Conservation (phyloP, 2,797 vertebrate genomes). For the Notamacropus eugenii region DNA sequence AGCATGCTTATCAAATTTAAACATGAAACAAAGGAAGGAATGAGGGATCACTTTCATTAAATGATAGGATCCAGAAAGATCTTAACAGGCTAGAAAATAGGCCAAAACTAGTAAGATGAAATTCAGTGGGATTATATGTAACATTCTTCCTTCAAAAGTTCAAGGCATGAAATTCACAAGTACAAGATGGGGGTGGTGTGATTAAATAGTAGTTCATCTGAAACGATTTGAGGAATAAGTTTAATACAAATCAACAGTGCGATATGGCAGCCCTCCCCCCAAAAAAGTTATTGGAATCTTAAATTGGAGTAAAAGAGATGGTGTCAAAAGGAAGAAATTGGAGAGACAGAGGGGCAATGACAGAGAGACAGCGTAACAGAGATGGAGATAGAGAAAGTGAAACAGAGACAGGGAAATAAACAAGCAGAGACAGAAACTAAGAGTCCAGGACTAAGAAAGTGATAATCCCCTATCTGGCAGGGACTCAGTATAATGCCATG, state of each 20-base stretch:
- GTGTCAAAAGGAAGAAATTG: background rate
- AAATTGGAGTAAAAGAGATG: background rate
- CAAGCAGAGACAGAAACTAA: background rate
- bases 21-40: background rate
- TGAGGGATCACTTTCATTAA: background rate
- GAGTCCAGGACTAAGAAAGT: background rate
- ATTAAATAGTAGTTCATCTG: background rate
- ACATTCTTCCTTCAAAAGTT: background rate
- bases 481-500: background rate
- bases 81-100: background rate
- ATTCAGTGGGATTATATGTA: background rate
- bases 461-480: background rate
- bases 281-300: background rate
- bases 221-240: background rate
- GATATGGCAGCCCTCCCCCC: background rate
- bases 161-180: background rate
- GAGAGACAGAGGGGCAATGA: background rate
- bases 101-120: background rate
- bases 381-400: background rate
- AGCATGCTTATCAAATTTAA: background rate
- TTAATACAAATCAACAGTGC: background rate
- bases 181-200: background rate
- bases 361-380: background rate
- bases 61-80: background rate
- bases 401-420: background rate